phyloP scores from a whole-genome alignment of 2,113 vertebrate species.

The Actenoides lindsayi region DNA sequence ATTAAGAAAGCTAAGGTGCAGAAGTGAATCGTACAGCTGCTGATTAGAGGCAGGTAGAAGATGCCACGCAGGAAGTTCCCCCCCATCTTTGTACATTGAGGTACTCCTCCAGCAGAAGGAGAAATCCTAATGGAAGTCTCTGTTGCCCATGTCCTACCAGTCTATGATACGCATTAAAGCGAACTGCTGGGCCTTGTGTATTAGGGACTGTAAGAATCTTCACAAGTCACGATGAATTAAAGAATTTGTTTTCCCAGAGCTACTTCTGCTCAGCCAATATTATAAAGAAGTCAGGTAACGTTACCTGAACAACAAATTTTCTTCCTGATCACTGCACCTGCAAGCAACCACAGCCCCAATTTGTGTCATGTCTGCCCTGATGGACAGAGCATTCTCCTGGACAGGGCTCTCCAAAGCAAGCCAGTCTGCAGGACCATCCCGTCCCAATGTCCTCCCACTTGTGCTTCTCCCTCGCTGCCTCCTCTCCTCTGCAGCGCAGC shows the following conservation, averaged over 20 bases:
- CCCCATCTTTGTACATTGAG: neutral
- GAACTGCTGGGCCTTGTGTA: neutral
- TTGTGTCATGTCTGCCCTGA: neutral
- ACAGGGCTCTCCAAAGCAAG: neutral
- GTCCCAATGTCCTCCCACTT: accelerated
- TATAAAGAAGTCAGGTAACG: neutral
- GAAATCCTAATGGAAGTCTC: neutral
- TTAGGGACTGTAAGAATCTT: neutral
- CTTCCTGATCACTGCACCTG: neutral
- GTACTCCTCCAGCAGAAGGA: neutral
- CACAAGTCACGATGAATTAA: neutral
- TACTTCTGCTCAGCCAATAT: neutral
- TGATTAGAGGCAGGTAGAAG: neutral
- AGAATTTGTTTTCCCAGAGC: neutral
- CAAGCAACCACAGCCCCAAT: neutral
- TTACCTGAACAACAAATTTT: neutral
- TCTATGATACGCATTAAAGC: neutral
- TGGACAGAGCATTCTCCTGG: neutral
- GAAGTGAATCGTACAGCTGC: neutral
- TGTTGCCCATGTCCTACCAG: neutral
- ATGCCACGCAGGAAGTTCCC: accelerated
- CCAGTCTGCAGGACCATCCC: neutral
- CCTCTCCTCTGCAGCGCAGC: neutral
- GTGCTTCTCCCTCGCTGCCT: neutral
- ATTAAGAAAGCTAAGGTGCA: neutral